Evolutionary conservation across 1,140 invertebrate genomes (phyloP).

Genomic region (Drosophila repletoides): DNA sequence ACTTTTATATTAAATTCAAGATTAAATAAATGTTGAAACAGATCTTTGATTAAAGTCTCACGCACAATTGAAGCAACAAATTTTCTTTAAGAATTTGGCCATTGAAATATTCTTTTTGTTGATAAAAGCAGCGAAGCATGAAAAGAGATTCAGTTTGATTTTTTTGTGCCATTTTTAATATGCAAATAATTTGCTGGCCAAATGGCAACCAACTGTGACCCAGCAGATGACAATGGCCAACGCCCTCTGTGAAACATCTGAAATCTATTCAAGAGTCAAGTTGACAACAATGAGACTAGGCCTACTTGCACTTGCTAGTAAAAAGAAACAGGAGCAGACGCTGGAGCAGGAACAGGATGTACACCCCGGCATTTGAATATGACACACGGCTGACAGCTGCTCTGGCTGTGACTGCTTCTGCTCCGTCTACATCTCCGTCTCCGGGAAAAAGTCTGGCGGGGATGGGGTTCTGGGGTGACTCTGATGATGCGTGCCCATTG

Average conservation of each 20-base stretch:
- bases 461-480: constrained; percentile 29
- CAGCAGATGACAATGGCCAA: constrained; percentile 70
- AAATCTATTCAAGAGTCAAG: constrained; percentile 72
- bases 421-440: constrained; percentile 1
- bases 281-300: constrained; percentile 69
- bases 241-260: constrained; percentile 46
- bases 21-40: no score
- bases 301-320: constrained; percentile 64
- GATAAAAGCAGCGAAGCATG: no score
- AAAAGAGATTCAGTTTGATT: no score
- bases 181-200: constrained; percentile 79
- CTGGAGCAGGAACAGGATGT: constrained; percentile 6
- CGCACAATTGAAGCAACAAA: neutral
- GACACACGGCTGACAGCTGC: constrained; percentile 80
- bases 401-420: constrained; percentile 26
- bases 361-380: constrained; percentile 51
- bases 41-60: neutral
- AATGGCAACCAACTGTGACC: constrained; percentile 79
- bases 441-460: neutral
- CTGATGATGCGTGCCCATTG: constrained; percentile 69
- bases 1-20: neutral
- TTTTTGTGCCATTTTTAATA: constrained; percentile 58
- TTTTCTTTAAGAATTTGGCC: no score
- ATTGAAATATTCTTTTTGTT: no score
- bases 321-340: constrained; percentile 28